A percentile compares a stretch with the other conserved stretches of the same genome.
Evolutionary conservation across 2,888 invertebrate species (phyloP).

Genomic region (Dermolepida albohirtum): DNA sequence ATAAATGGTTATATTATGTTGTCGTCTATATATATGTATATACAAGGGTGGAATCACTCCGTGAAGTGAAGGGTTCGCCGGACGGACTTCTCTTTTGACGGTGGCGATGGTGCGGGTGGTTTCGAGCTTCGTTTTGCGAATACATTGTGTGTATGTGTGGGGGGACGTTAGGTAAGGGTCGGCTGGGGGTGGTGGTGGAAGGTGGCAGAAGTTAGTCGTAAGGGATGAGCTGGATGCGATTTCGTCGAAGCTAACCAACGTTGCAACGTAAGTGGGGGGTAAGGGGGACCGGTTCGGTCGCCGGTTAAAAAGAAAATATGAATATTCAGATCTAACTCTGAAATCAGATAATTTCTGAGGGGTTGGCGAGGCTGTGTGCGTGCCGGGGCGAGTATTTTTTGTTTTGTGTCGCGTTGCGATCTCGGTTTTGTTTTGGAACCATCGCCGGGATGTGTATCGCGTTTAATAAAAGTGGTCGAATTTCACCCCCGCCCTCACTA

Average conservation of each 20-base stretch:
- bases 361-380: slow-evolving; percentile 32
- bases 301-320: slow-evolving; percentile 46
- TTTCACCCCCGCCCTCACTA: slow-evolving; percentile 6
- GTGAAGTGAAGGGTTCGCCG: slow-evolving; percentile 22
- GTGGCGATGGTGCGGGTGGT: not conserved
- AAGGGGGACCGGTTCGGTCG: not conserved
- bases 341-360: slow-evolving; percentile 49
- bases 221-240: not conserved
- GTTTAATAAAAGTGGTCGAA: slow-evolving; percentile 12
- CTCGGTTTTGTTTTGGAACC: slow-evolving; percentile 13
- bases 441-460: not conserved
- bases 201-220: not conserved
- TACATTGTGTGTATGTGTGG: no score
- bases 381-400: not conserved
- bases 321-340: slow-evolving; percentile 50
- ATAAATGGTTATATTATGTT: slow-evolving; percentile 43
- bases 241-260: no score
- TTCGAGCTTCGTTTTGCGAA: no score
- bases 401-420: not conserved
- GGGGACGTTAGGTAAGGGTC: not conserved
- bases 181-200: not conserved
- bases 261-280: slow-evolving; percentile 32
- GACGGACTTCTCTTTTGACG: slow-evolving; percentile 1
- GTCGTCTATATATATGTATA: slow-evolving; percentile 23
- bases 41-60: not conserved